Evolutionary conservation across 2,888 invertebrate genomes (phyloP), one percentile per base, ranked within the genome.

Genomic region (Ochropleura plecta): DNA sequence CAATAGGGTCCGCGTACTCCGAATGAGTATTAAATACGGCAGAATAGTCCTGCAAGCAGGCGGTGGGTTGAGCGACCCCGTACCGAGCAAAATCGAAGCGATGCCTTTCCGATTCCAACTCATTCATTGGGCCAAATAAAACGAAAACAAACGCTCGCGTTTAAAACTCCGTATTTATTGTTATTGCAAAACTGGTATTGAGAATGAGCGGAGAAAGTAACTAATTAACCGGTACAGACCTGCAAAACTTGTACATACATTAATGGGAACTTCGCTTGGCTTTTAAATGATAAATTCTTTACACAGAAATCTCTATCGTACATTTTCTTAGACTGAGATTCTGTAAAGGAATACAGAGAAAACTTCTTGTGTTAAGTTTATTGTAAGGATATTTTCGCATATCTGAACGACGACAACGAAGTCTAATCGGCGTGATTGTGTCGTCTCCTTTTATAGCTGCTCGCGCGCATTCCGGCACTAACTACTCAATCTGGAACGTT

Each of bases 61-160:
- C 79, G 75, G 70, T 71, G 83, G 79, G 91, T 89, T 92, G 87
- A 90, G 80, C 85, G 91, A 89, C 91, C 92, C 64, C 81, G 69
- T 66, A n/a, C 69, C 82, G 85, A 86, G 86, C 82, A 73, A 84
- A 84, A 84, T 78, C 82, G 74, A 82, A 79, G 78, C 73, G 64
- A 72, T 78, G 76, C 77, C 79, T 82, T 89, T 87, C 84, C 81
- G 82, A 88, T 89, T 87, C 84, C 81, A 82, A 88, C 83, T 87
- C 88, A 88, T 88, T 89, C 82, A 87, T 81, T 83, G 82, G 73
- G 82, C 79, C 79, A 86, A 85, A 85, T 72, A 85, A 86, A 83
- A 85, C 71, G 72, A 79, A 87, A 86, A 79, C 75, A 77, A 68
- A 73, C 40, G 44, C 60, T 44, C 51, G 65, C 40, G 53, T 73